Conservation (phyloP, 1,140 invertebrate genomes). For the Conus betulinus region DNA sequence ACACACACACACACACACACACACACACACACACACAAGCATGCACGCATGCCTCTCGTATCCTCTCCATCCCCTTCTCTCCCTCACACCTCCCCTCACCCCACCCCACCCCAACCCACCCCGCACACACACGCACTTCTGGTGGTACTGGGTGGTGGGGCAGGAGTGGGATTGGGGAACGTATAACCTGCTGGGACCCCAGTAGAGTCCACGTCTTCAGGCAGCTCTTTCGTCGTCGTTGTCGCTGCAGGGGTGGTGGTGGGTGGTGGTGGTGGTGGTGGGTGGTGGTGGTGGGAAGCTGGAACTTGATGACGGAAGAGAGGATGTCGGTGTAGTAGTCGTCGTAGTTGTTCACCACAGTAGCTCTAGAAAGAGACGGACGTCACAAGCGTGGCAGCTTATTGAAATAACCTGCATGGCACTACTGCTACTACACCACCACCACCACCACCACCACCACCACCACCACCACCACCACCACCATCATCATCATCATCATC, state of each 20-base stretch:
- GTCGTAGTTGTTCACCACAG: not conserved
- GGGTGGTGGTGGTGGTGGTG: not conserved
- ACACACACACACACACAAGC: not conserved
- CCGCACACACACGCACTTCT: no score
- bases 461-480: no score
- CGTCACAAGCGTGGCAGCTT: no score
- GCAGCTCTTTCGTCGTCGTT: no score
- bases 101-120: not conserved
- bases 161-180: not conserved
- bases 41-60: not conserved
- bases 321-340: not conserved
- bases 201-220: no score
- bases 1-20: constrained; percentile 10
- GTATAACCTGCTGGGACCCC: no score
- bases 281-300: not conserved
- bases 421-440: no score
- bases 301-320: not conserved
- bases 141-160: not conserved
- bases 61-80: no score
- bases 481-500: no score
- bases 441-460: no score
- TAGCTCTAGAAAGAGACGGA: not conserved
- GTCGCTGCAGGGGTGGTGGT: no score
- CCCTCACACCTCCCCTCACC: not conserved
- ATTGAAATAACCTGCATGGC: no score